Base-by-base conservation (phyloP, 2,888 invertebrate species). In the Penaeus monodon region DNA sequence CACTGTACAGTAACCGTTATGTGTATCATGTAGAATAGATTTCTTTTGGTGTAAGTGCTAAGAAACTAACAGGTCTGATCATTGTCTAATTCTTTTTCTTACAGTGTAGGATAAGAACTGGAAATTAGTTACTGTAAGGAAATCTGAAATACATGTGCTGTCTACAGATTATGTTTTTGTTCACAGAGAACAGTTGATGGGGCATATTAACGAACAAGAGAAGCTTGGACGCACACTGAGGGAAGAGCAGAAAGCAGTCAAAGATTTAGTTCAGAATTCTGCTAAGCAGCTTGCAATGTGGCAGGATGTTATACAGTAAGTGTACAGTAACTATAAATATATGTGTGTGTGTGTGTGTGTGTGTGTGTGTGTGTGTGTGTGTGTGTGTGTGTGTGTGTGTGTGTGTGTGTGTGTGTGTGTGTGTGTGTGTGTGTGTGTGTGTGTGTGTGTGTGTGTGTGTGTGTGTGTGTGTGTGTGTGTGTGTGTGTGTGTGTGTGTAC, bases 131-230 rank as follows among this genome's bases (percentile, higher is more conserved):
- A 57, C 57, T 57, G 57, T 14, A 57, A 57, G 14, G 4, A 57
- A 57, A 57, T 17, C 3, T 14, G 57, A 14, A 57, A 57, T 57
- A 20, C 1, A 57, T 17, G 17, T 57, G 57, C 14, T 57, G 17
- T 57, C 57, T 20, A 20, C 17, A 57, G 17, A 57, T 24, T 74
- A 2, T 27, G 7, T 76, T 63, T 57, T 27, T n/a, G 7, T 68
- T 29, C 93, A 92, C 92, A 95, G 95, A 92, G 95, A 96, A 90
- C 93, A 94, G 90, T 93, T 95, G 91, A 94, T 93, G 91, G 93
- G 93, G 90, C 94, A 94, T 91, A 94, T 95, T 79, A 92, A 93
- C 84, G 95, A 95, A 91, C 93, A 94, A 91, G 95, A 95, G 92
- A 94, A 92, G 89, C 90, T 93, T 27, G 93, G 93, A 24, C 93